Percentiles rank a stretch among this genome's conserved stretches.
Evolutionary conservation across 30 jellyfish, hydroid and myxozoan species (phyloP).

Genomic region (Cassiopea andromeda): DNA sequence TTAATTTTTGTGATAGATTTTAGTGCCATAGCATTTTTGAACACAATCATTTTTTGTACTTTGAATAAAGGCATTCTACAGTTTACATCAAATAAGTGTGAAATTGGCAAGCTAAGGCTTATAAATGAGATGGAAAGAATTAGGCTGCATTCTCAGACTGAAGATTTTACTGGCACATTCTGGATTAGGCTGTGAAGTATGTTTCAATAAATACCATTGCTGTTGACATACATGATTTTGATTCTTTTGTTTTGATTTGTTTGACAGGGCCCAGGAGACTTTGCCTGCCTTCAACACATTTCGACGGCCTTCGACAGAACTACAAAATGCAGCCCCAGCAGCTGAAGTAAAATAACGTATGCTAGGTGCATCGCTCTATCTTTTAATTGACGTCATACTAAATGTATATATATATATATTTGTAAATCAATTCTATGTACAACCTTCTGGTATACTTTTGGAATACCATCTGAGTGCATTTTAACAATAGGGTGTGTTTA

Average conservation of each 20-base stretch:
- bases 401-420: conserved; percentile 58
- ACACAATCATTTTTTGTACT: no score
- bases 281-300: conserved; percentile 86
- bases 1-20: no score
- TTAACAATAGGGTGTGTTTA: neutral
- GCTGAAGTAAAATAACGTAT: conserved; percentile 72
- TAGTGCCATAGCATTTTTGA: no score
- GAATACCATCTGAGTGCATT: conserved; percentile 49
- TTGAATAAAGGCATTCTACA: no score
- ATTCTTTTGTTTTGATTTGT: neutral
- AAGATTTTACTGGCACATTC: no score
- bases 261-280: conserved; percentile 73
- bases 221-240: no score
- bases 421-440: conserved; percentile 61
- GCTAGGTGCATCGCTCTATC: conserved; percentile 12
- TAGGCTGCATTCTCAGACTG: no score
- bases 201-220: no score
- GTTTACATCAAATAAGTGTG: no score
- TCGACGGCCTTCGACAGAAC: conserved; percentile 77
- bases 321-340: conserved; percentile 72
- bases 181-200: no score
- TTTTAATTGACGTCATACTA: conserved; percentile 49
- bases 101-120: no score
- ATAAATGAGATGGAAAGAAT: no score
- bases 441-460: conserved; percentile 16